Evolutionary conservation across 2,113 vertebrate genomes (phyloP).

Genomic region (Dolichotis patagonum): DNA sequence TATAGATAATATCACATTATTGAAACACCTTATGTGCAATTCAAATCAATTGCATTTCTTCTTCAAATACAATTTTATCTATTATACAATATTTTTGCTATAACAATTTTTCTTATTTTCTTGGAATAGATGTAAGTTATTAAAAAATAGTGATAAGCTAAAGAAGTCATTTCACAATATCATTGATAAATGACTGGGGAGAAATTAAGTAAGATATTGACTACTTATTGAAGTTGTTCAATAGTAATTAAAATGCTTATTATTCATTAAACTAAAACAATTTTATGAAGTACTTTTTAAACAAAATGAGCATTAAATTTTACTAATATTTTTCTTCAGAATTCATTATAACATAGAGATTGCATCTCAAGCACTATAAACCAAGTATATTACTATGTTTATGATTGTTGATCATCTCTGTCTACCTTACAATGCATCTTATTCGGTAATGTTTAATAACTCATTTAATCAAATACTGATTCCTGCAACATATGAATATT

Average conservation of each 20-base stretch:
- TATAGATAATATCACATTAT: background rate
- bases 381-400: background rate
- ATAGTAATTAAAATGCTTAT: background rate
- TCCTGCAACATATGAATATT: background rate
- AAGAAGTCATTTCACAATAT: background rate
- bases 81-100: background rate
- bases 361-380: background rate
- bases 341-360: background rate
- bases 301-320: background rate
- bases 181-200: background rate
- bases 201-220: background rate
- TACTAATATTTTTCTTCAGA: background rate
- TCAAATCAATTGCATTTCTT: background rate
- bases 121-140: background rate
- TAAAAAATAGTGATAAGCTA: background rate
- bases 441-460: background rate
- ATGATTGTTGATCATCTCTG: background rate
- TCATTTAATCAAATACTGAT: background rate
- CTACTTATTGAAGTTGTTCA: background rate
- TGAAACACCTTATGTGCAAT: background rate
- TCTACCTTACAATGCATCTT: background rate
- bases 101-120: background rate
- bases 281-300: background rate
- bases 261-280: background rate
- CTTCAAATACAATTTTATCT: background rate